A percentile compares a stretch with the other conserved stretches of the same genome.
phyloP scores from a whole-genome alignment of 2,888 invertebrate genomes.

The Formica aserva region DNA sequence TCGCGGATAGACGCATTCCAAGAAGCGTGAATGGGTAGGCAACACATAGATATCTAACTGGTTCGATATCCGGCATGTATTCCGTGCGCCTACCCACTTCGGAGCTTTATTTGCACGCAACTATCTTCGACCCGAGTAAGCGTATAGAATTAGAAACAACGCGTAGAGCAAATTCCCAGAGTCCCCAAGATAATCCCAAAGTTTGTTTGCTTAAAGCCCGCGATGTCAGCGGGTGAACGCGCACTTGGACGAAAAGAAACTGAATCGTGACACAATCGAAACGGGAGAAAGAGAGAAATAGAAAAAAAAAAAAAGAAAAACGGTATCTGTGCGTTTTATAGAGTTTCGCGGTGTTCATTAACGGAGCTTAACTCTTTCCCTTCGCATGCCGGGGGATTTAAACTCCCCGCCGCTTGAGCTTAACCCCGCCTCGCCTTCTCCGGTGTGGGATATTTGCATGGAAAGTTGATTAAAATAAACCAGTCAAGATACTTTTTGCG shows the following conservation, averaged over 20 bases:
- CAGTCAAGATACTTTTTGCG: slow-evolving; percentile 50
- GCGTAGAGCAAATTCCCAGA: slow-evolving; percentile 70
- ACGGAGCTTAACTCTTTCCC: slow-evolving; percentile 56
- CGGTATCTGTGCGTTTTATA: slow-evolving; percentile 55
- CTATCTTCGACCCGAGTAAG: slow-evolving; percentile 61
- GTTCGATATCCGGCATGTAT: slow-evolving; percentile 50
- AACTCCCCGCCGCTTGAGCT: slow-evolving; percentile 54
- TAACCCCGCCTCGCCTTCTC: slow-evolving; percentile 37
- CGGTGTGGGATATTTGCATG: slow-evolving; percentile 45
- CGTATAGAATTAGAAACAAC: slow-evolving; percentile 72
- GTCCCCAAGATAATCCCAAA: slow-evolving; percentile 72
- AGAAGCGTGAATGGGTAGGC: slow-evolving; percentile 38
- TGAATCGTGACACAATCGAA: slow-evolving; percentile 29
- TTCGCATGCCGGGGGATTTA: slow-evolving; percentile 54
- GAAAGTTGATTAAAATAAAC: slow-evolving; percentile 59
- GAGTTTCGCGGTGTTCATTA: slow-evolving; percentile 67
- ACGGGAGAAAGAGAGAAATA: neutral
- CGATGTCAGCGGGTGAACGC: slow-evolving; percentile 30
- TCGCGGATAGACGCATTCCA: slow-evolving; percentile 21
- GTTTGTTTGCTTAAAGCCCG: slow-evolving; percentile 70
- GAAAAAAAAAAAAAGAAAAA: slow-evolving; percentile 17
- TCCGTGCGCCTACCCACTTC: slow-evolving; percentile 45
- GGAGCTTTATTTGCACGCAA: slow-evolving; percentile 69
- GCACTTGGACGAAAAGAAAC: slow-evolving; percentile 42
- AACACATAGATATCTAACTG: slow-evolving; percentile 33